Base-by-base conservation (phyloP, 2,113 vertebrate species). In the Cyrtonyx montezumae region DNA sequence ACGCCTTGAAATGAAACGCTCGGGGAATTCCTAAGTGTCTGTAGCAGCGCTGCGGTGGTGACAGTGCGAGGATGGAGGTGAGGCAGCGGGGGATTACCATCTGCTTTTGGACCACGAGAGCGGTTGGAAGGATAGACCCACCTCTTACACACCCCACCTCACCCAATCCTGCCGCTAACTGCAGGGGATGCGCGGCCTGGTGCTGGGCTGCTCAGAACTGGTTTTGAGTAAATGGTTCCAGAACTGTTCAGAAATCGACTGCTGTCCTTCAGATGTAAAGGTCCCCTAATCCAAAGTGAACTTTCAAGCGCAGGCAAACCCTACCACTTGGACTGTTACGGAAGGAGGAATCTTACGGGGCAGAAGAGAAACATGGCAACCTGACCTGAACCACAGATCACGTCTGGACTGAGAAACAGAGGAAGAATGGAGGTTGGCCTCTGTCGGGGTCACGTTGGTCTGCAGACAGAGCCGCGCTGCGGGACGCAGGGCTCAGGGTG, bases 1-100 rank as follows among this genome's bases (percentile, higher is more conserved):
- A 70, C 26, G 56, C 63, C 61, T 4, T n/a, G 5, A 32, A 10
- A 82, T 55, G 66, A 63, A 56, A 56, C 1, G 8, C 87, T 63
- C 4, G 89, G 93, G 89, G 91, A 96, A 94, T 91, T 95, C 94
- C 96, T 89, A 1, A 1, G 23, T 40, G 81, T 61, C 82, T 93
- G 82, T 66, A 83, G 84, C 32, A 86, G 15, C 76, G 1, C 68
- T 61, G 91, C 8, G 1, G 42, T 45, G 14, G 82, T 21, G 94
- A 94, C 93, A 91, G 71, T 1, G 5, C 0, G 45, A 88, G 94
- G 87, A n/a, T n/a, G 37, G 37, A 37, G 37, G 37, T 1, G 67
- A 55, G 71, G 85, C 81, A 45, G 9, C 8, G 71, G 34, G 56
- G 80, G 93, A 67, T 48, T 16, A 12, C 55, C 8, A 66, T 55